Evolutionary conservation across 1,140 invertebrate genomes (phyloP), one percentile per base, ranked within the genome.

Genomic region (Drosophila sproati): DNA sequence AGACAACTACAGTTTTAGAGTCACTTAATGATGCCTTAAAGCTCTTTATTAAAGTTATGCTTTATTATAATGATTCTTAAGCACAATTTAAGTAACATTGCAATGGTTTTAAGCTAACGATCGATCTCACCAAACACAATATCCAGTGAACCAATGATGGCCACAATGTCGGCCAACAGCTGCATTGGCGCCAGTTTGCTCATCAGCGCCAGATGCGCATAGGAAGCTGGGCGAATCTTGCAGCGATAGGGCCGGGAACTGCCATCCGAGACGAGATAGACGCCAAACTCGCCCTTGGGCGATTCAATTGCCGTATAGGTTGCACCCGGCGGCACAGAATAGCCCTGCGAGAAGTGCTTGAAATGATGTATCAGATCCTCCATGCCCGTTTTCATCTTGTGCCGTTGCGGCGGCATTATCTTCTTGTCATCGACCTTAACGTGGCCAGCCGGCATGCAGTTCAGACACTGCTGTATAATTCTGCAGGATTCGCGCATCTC

Each of bases 321-420:
- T 2, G 94, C 92, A 3, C 97, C 97, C 12, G 97, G 96, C 1
- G 97, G 97, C 6, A 98, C 97, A 56, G 94, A 93, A 82, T 95
- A 96, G 5, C 97, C 97, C 93, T 97, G 96, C 5, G 96, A 95
- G 81, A 95, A 98, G 64, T 97, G 93, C 93, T 98, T 98, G 86
- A 98, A 98, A 83, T 98, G 97, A 93, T 98, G 97, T 81, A 98
- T 98, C 10, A 98, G 90, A 10, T 96, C 95, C 92, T 98, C 97
- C 97, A 98, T 98, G 5, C 96, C 96, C 28, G 94, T 94, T 94
- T 98, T 98, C 97, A 98, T 98, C 93, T 97, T 96, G 5, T 92
- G 92, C 73, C 97, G 92, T 41, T 92, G 94, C 5, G 98, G 97
- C 2, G 97, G 95, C 6, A 94, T 93, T 41, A 98, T 93, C 93